Evolutionary conservation across 2,888 invertebrate species (phyloP).

Genomic region (Campaea margaritaria): DNA sequence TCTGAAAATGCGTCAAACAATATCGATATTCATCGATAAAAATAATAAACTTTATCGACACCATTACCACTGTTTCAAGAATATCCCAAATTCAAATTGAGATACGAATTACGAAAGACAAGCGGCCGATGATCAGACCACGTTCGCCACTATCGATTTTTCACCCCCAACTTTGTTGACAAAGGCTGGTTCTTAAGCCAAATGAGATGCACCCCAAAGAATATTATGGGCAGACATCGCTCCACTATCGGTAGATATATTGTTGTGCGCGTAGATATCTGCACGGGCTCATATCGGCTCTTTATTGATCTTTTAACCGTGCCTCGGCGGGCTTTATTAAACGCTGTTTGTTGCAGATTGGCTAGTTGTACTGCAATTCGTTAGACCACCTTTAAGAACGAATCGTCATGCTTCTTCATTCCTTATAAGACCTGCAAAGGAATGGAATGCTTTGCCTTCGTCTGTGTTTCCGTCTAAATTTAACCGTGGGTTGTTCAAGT

Average conservation of each 20-base stretch:
- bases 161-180: slow-evolving; percentile 83
- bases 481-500: too few species aligned
- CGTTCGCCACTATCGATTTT: slow-evolving; percentile 81
- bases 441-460: too few species aligned
- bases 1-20: too few species aligned
- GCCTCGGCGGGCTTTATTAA: slow-evolving; percentile 55
- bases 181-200: slow-evolving; percentile 85
- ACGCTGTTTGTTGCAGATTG: slow-evolving; percentile 48
- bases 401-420: too few species aligned
- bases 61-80: neutral
- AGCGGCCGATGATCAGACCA: slow-evolving; percentile 68
- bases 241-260: slow-evolving; percentile 76
- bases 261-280: slow-evolving; percentile 66
- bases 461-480: too few species aligned
- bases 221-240: slow-evolving; percentile 85
- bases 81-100: slow-evolving; percentile 58
- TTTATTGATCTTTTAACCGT: slow-evolving; percentile 75
- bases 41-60: too few species aligned
- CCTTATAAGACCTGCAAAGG: too few species aligned
- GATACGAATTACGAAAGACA: slow-evolving; percentile 70
- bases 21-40: too few species aligned
- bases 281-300: slow-evolving; percentile 68
- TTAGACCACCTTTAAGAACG: too few species aligned
- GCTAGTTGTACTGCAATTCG: slow-evolving; percentile 3
- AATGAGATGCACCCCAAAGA: slow-evolving; percentile 86